Conservation (phyloP, 2,113 vertebrate genomes). For the Otus sunia region DNA sequence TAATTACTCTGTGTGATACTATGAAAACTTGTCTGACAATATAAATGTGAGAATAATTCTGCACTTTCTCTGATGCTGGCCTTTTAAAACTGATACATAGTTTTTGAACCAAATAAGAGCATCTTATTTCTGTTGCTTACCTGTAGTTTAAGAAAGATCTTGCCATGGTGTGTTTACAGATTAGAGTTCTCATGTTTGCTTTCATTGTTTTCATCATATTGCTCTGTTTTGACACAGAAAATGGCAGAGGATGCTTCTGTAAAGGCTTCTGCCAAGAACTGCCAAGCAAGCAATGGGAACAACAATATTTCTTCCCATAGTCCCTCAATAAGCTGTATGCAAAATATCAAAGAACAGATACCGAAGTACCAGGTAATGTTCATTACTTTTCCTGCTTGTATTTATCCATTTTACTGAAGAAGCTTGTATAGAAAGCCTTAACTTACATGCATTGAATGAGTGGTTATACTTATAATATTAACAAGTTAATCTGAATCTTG, state of each 20-base stretch:
- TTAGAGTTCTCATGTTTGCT: not conserved
- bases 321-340: conserved; percentile 27
- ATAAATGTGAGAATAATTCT: not conserved
- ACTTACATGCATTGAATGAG: not conserved
- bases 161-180: not conserved
- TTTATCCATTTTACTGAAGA: not conserved
- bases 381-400: not conserved
- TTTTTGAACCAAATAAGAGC: not conserved
- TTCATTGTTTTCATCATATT: not conserved
- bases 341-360: conserved; percentile 66
- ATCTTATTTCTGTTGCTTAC: not conserved
- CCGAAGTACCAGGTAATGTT: conserved; percentile 79
- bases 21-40: not conserved
- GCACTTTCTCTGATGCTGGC: not conserved
- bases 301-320: conserved; percentile 39
- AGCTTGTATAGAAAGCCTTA: not conserved
- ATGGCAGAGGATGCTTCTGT: conserved; percentile 63
- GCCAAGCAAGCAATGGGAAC: conserved; percentile 55
- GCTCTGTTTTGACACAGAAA: conserved; percentile 64
- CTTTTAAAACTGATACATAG: not conserved
- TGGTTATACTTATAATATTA: not conserved
- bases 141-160: not conserved
- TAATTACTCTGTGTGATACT: not conserved
- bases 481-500: not conserved
- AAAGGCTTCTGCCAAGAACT: conserved; percentile 61